Evolutionary conservation across 2,797 vertebrate species (phyloP).

Genomic region (Podargus strigoides): DNA sequence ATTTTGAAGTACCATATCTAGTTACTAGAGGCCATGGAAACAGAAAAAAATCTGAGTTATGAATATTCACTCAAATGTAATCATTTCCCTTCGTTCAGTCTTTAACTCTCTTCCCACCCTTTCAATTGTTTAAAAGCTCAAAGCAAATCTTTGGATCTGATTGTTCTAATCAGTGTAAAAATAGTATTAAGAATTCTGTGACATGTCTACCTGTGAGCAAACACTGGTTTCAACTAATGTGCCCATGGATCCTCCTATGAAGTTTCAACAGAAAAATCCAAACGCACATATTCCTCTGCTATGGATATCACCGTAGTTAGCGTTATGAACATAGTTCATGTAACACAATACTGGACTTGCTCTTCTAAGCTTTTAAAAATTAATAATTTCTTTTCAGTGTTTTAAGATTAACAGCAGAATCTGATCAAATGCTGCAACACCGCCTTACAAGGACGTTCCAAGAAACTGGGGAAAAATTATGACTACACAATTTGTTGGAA

Average conservation of each 20-base stretch:
- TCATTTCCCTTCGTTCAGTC: background rate
- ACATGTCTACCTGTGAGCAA: background rate
- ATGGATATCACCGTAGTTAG: background rate
- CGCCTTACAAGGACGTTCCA: background rate
- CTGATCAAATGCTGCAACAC: background rate
- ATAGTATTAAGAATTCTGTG: background rate
- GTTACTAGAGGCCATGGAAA: background rate
- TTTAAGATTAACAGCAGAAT: background rate
- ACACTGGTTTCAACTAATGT: background rate
- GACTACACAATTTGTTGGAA: background rate
- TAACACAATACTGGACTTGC: background rate
- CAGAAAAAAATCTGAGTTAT: background rate
- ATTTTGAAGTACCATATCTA: background rate
- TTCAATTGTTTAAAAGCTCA: background rate
- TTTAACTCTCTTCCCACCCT: background rate
- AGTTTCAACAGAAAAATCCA: background rate
- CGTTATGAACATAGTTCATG: background rate
- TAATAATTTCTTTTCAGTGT: background rate
- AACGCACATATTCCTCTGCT: fast-evolving
- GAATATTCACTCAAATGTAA: background rate
- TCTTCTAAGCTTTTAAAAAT: background rate
- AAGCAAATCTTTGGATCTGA: background rate
- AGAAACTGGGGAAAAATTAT: background rate
- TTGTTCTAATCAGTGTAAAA: background rate
- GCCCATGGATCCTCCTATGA: background rate